Conservation (phyloP, 2,888 invertebrate genomes). For the Lapara coniferarum region DNA sequence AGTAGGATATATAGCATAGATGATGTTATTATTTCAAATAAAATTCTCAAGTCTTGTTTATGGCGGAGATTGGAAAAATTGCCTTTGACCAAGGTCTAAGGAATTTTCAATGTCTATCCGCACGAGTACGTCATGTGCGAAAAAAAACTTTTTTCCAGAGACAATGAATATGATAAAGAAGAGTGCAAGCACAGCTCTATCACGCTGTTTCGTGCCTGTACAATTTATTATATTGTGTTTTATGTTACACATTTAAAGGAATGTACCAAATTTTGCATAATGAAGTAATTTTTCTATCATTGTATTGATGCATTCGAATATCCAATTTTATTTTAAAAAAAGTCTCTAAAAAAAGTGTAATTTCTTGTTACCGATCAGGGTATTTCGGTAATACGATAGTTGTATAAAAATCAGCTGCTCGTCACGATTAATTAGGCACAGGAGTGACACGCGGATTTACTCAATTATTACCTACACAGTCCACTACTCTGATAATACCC, state of each 20-base stretch:
- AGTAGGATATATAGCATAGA: no score
- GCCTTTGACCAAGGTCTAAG: neutral
- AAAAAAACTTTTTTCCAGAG: neutral
- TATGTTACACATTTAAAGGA: no score
- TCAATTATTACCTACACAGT: constrained; percentile 7
- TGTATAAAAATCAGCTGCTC: neutral
- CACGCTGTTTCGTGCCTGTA: neutral
- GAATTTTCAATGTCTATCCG: neutral
- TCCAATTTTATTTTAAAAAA: no score
- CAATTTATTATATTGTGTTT: neutral
- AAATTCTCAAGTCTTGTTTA: no score
- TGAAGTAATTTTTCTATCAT: no score
- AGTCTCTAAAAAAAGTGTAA: no score
- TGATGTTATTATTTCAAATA: no score
- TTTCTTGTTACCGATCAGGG: neutral
- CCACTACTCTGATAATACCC: neutral
- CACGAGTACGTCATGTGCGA: neutral
- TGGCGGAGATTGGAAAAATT: neutral
- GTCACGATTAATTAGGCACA: constrained; percentile 21
- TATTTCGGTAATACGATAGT: neutral
- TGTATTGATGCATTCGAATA: no score
- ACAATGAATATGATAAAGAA: constrained; percentile 2
- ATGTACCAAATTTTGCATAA: no score
- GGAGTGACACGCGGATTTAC: constrained; percentile 12
- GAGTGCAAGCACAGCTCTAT: neutral